Evolutionary conservation across 1,140 invertebrate species (phyloP).

Genomic region (Ericerus pela): DNA sequence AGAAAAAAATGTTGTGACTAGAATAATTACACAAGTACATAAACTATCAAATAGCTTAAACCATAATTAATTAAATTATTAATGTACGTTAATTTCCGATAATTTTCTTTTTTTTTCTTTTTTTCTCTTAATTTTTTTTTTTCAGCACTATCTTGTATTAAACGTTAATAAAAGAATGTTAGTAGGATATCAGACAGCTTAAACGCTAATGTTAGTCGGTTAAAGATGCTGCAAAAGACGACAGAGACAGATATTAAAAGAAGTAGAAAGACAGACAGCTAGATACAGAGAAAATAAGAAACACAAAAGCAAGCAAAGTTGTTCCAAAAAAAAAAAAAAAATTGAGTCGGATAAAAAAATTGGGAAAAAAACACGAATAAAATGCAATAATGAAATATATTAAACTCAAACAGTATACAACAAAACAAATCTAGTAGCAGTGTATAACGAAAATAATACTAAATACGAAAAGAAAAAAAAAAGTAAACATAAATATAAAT

Average conservation of each 20-base stretch:
- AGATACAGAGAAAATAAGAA: not conserved
- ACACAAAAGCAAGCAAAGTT: too few species aligned
- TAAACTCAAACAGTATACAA: constrained; percentile 9
- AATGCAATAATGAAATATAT: constrained; percentile 12
- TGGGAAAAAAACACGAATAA: constrained; percentile 2
- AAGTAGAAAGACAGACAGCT: not conserved
- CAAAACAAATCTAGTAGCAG: constrained; percentile 9
- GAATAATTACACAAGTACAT: constrained; percentile 10
- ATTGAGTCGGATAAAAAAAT: not conserved
- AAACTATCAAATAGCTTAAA: constrained; percentile 9
- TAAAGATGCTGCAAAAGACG: too few species aligned
- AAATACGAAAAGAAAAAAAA: constrained; percentile 10
- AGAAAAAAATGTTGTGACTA: constrained; percentile 4
- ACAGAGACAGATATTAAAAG: too few species aligned
- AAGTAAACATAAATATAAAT: not conserved
- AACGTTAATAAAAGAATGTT: not conserved
- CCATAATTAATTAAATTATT: too few species aligned
- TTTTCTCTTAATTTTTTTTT: too few species aligned
- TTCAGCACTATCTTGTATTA: constrained; percentile 7
- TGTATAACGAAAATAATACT: constrained; percentile 11
- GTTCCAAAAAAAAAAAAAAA: too few species aligned
- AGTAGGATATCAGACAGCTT: constrained; percentile 10
- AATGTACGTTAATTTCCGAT: too few species aligned
- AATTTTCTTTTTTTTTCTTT: too few species aligned
- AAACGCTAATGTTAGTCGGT: constrained; percentile 8